phyloP scores from a whole-genome alignment of 1,140 invertebrate genomes.

The Drosophila willistoni region DNA sequence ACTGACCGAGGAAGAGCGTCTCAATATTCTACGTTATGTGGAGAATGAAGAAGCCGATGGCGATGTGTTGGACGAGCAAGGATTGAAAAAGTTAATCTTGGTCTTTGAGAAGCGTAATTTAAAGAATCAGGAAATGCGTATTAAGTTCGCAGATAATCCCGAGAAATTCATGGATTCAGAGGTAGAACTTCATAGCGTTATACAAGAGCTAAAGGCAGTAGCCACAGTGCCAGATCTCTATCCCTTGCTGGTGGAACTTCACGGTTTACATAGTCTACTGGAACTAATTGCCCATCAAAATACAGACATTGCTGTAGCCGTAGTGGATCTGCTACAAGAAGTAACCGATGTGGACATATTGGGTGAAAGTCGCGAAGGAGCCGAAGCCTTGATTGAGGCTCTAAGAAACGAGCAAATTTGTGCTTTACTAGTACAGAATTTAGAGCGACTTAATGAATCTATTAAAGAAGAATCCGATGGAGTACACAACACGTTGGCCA shows the following conservation, averaged over 20 bases:
- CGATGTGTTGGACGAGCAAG: slow-evolving; percentile 92
- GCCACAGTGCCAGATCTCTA: slow-evolving; percentile 98
- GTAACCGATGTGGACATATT: slow-evolving; percentile 98
- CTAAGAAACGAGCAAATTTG: slow-evolving; percentile 95
- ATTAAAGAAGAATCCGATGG: slow-evolving; percentile 98
- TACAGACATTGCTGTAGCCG: slow-evolving; percentile 94
- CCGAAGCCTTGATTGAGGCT: slow-evolving; percentile 90
- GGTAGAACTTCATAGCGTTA: slow-evolving; percentile 95
- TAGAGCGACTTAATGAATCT: slow-evolving; percentile 96
- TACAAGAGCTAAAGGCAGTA: slow-evolving; percentile 96
- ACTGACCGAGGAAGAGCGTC: slow-evolving; percentile 88
- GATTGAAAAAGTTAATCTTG: slow-evolving; percentile 94
- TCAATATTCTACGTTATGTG: slow-evolving; percentile 92
- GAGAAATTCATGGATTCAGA: slow-evolving; percentile 99
- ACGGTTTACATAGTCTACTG: slow-evolving; percentile 94
- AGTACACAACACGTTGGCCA: slow-evolving; percentile 96
- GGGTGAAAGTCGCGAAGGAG: slow-evolving; percentile 94
- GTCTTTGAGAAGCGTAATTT: slow-evolving; percentile 97
- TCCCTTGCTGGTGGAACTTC: slow-evolving; percentile 94
- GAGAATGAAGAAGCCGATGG: slow-evolving; percentile 92
- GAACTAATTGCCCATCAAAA: slow-evolving; percentile 98
- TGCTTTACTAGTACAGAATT: slow-evolving; percentile 95
- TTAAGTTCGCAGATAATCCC: slow-evolving; percentile 98
- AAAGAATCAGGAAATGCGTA: slow-evolving; percentile 98
- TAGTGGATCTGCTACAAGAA: slow-evolving; percentile 94